Conservation (phyloP, 2,888 invertebrate genomes). For the Nemotelus pantherinus region DNA sequence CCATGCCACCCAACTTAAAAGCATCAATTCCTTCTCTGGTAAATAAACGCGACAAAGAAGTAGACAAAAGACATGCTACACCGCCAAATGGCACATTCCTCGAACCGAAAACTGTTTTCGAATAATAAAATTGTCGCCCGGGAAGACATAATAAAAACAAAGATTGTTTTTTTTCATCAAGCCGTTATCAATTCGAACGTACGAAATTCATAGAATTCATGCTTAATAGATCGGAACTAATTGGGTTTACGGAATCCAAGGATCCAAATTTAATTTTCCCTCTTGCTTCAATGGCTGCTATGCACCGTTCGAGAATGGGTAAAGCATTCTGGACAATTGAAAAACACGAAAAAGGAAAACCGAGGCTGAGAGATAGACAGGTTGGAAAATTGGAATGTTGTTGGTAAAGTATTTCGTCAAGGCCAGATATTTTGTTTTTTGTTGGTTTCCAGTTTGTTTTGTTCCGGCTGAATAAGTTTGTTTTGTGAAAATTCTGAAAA, state of each 20-base stretch:
- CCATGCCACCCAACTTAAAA: no score
- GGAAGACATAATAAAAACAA: neutral
- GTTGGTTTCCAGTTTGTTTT: no score
- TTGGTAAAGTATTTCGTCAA: neutral
- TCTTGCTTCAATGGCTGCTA: conserved; percentile 7
- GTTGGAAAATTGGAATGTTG: neutral
- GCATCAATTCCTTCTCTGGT: no score
- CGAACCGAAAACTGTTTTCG: conserved; percentile 2
- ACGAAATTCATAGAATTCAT: conserved; percentile 40
- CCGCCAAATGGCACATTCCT: no score
- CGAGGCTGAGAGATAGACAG: neutral
- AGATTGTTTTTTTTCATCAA: neutral
- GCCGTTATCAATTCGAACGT: neutral
- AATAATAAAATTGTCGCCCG: conserved; percentile 15
- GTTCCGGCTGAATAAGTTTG: no score
- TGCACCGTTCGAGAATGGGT: neutral
- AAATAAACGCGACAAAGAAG: no score
- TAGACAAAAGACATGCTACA: no score
- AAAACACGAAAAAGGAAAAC: neutral
- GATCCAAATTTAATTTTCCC: conserved; percentile 39
- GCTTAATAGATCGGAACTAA: conserved; percentile 43
- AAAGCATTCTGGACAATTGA: neutral
- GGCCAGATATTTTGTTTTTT: neutral
- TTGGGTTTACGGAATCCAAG: conserved; percentile 25
- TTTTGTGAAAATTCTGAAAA: no score